Conservation (phyloP, 2,113 vertebrate genomes). For the Emydura subglobosa region DNA sequence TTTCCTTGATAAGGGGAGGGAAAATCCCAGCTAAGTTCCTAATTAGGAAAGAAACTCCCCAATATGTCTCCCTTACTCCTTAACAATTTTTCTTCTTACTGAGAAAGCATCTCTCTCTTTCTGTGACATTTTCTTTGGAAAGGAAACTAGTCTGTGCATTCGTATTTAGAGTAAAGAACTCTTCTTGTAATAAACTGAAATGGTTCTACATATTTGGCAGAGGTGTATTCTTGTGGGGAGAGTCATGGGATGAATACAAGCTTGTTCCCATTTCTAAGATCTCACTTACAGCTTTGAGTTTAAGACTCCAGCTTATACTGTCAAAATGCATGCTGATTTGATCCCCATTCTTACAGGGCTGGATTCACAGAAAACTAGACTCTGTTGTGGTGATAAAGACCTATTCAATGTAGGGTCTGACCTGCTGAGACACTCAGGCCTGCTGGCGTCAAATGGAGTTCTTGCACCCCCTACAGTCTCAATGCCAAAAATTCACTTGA, state of each 20-base stretch:
- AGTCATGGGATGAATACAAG: background rate
- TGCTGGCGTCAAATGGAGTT: constrained; percentile 82
- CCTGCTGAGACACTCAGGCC: background rate
- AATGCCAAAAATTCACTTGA: constrained; percentile 45
- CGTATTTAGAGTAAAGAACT: background rate
- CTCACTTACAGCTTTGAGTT: constrained; percentile 53
- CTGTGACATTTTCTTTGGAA: background rate
- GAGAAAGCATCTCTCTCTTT: background rate
- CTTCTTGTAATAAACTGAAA: background rate
- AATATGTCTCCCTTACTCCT: background rate
- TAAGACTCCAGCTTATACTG: constrained; percentile 30
- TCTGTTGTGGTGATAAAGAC: background rate
- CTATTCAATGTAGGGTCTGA: background rate
- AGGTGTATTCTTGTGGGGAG: background rate
- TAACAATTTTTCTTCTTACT: background rate
- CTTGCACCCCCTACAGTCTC: constrained; percentile 92
- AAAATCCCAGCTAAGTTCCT: background rate
- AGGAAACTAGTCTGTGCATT: background rate
- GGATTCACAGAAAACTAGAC: background rate
- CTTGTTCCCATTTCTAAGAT: constrained; percentile 11
- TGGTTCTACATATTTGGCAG: background rate
- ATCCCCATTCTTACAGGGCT: background rate
- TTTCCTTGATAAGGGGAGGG: background rate
- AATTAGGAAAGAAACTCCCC: background rate
- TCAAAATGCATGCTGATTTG: background rate